A percentile compares a stretch with the other conserved stretches of the same genome.
phyloP scores from a whole-genome alignment of 2,888 invertebrate species.

The Leptothorax acervorum region DNA sequence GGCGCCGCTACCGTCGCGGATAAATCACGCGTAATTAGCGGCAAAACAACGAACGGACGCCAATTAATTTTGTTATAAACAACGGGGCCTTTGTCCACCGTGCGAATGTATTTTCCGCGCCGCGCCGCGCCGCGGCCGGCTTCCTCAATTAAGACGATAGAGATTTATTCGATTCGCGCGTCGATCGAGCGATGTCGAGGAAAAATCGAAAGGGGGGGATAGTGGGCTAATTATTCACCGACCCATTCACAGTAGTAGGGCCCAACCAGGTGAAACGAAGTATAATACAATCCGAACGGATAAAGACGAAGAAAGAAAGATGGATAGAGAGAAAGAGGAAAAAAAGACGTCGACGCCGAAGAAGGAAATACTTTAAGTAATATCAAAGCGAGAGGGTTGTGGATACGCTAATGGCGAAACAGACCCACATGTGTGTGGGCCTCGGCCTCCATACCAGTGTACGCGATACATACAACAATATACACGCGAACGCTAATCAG shows the following conservation, averaged over 20 bases:
- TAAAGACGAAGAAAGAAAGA: not conserved
- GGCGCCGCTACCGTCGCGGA: conserved; percentile 45
- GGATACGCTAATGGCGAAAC: conserved; percentile 48
- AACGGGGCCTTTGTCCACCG: conserved; percentile 50
- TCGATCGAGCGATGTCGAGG: conserved; percentile 56
- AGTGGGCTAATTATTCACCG: conserved; percentile 67
- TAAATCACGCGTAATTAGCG: conserved; percentile 55
- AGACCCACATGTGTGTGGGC: conserved; percentile 50
- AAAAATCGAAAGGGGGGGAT: conserved; percentile 3
- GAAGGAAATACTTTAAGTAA: conserved; percentile 47
- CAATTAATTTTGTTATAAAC: conserved; percentile 61
- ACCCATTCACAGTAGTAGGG: conserved; percentile 49
- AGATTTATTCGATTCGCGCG: conserved; percentile 60
- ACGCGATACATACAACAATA: conserved; percentile 59
- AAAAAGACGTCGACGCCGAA: conserved; percentile 6
- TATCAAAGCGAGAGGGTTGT: conserved; percentile 53
- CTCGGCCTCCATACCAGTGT: conserved; percentile 17
- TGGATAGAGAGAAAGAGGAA: not conserved
- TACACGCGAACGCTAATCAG: conserved; percentile 76
- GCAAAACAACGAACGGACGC: conserved; percentile 37
- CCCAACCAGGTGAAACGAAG: not conserved
- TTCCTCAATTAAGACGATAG: conserved; percentile 70
- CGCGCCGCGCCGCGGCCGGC: conserved; percentile 28
- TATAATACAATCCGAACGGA: not conserved
- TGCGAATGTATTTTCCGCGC: conserved; percentile 59